Evolutionary conservation across 1,140 invertebrate species (phyloP).

Genomic region (Tetragnatha versicolor): DNA sequence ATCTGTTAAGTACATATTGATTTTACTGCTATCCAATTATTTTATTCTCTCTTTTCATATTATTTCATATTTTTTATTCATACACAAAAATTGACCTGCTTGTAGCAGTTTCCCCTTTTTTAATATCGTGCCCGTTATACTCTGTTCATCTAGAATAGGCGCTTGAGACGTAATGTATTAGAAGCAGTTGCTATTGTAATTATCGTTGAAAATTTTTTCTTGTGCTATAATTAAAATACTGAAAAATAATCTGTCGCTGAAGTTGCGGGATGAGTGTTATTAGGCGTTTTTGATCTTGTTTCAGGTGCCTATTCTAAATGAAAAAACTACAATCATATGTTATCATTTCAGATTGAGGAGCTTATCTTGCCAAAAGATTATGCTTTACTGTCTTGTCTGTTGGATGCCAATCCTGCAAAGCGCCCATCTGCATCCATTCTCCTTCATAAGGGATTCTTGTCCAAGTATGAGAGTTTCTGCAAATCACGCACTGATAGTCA

Average conservation of each 20-base stretch:
- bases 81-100: not conserved
- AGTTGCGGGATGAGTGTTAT: too few relatives aligned
- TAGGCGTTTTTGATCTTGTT: too few relatives aligned
- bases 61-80: not conserved
- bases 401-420: not conserved
- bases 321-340: too few relatives aligned
- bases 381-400: not conserved
- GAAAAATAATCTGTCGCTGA: too few relatives aligned
- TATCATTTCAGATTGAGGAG: constrained; percentile 22
- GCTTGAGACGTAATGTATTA: too few relatives aligned
- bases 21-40: not conserved
- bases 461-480: constrained; percentile 25
- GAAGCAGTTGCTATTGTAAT: too few relatives aligned
- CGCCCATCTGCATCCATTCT: constrained; percentile 15
- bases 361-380: constrained; percentile 30
- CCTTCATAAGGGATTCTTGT: constrained; percentile 6
- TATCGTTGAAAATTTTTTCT: too few relatives aligned
- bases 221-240: not conserved
- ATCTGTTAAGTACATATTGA: not conserved
- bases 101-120: not conserved
- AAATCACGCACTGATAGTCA: not conserved
- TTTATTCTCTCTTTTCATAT: not conserved
- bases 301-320: too few relatives aligned
- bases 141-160: too few relatives aligned
- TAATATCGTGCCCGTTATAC: not conserved